Evolutionary conservation across 2,113 vertebrate genomes (phyloP), one percentile per base, ranked within the genome.

Genomic region (Alaudala cheleensis): DNA sequence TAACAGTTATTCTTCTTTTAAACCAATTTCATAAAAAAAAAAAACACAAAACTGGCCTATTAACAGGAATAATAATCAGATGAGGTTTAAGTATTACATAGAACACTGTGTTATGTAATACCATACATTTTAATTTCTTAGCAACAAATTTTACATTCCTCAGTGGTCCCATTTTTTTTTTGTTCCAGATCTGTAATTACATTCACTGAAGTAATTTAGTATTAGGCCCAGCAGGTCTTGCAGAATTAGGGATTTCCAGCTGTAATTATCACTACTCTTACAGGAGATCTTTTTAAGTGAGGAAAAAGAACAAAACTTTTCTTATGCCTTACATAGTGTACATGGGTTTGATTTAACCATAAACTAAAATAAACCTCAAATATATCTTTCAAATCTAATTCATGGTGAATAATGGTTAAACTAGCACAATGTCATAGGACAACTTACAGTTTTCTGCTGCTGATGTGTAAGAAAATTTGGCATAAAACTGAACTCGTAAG

Each of bases 361-460:
- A 90, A 93, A 81, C 34, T 77, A 66, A 86, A 94, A 92, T 53
- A 83, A 95, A 80, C 22, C 24, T 72, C 29, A 92, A 65, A 62
- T 3, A 3, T 34, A 49, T 66, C 50, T 93, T 88, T 94, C 74
- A 92, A 70, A 88, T 57, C 16, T 45, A 65, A 26, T n/a, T 80
- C 21, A 25, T 56, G 53, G 62, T 34, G 58, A 72, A 92, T 39
- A 82, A 92, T 50, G 33, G 42, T n/a, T 81, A 78, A 92, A 86
- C 39, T 82, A 86, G 29, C 54, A 65, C 54, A 40, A 22, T 29
- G 50, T 61, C 79, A 77, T 20, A 73, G 45, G 50, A 82, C 45
- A 82, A 66, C 42, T 64, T 77, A 44, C 2, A 72, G 57, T 76
- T 94, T 93, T 70, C 71, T 90, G 70, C 64, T 66, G 72, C 0